Evolutionary conservation across 2,797 vertebrate species (phyloP).

Genomic region (Limosa lapponica): DNA sequence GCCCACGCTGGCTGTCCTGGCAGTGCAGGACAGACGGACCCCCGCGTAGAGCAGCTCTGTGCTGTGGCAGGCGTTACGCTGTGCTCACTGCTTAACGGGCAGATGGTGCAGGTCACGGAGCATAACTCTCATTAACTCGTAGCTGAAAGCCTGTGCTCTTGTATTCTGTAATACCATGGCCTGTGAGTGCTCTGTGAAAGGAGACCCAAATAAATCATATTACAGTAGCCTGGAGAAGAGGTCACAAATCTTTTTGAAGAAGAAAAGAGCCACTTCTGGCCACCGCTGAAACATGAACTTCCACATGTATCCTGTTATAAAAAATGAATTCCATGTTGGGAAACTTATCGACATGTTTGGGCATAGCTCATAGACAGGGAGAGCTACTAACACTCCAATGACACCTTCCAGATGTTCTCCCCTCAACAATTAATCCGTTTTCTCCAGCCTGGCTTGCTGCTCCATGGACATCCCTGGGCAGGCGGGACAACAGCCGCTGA

Average conservation of each 20-base stretch:
- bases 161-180: not conserved
- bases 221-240: slow-evolving; percentile 59
- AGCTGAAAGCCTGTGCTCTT: not conserved
- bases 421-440: not conserved
- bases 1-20: accelerated
- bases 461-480: accelerated
- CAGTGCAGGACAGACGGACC: accelerated
- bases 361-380: slow-evolving; percentile 24
- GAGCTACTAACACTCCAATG: slow-evolving; percentile 33
- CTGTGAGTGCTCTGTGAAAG: not conserved
- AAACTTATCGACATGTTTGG: slow-evolving; percentile 43
- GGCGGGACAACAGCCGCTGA: not conserved
- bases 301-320: slow-evolving; percentile 70
- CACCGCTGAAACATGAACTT: slow-evolving; percentile 48
- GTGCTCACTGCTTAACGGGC: accelerated
- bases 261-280: slow-evolving; percentile 56
- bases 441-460: not conserved
- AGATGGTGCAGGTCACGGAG: not conserved
- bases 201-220: slow-evolving; percentile 50
- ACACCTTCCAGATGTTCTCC: slow-evolving; percentile 69
- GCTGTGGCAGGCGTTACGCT: accelerated
- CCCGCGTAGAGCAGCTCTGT: accelerated
- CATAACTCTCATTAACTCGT: not conserved
- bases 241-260: slow-evolving; percentile 68
- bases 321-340: slow-evolving; percentile 68